Conservation (phyloP, 2,797 vertebrate species). For the Danio choprae region DNA sequence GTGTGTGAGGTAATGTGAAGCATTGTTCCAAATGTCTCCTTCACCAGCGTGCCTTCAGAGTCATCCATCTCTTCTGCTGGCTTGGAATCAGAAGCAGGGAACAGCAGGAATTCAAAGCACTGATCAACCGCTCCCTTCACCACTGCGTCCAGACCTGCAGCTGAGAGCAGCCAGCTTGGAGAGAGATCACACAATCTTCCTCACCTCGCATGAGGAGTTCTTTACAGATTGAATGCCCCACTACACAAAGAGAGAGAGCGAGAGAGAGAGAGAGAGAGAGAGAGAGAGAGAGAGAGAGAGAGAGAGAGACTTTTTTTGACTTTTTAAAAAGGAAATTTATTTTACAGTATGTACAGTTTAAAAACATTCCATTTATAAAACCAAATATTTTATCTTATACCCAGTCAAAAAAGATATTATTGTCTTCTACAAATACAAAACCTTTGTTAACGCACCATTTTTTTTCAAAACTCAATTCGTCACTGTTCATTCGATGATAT, state of each 20-base stretch:
- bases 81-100: slow-evolving; percentile 44
- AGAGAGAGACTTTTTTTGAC: no score
- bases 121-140: slow-evolving; percentile 33
- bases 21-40: slow-evolving; percentile 64
- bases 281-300: no score
- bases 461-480: no score
- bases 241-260: slow-evolving; percentile 57
- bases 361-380: no score
- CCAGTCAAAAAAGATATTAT: no score
- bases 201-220: slow-evolving; percentile 55
- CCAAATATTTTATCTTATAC: no score
- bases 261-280: slow-evolving; percentile 21
- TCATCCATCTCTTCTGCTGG: slow-evolving; percentile 56
- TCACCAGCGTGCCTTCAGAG: slow-evolving; percentile 47
- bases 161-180: slow-evolving; percentile 66
- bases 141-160: slow-evolving; percentile 55
- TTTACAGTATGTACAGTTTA: no score
- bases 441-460: no score
- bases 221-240: slow-evolving; percentile 55
- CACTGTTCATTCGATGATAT: no score
- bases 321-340: no score
- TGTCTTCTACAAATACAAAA: no score
- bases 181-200: slow-evolving; percentile 65
- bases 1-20: slow-evolving; percentile 62
- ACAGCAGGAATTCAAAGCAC: slow-evolving; percentile 26